These are phyloP conservation scores for Leptocoma aspasia DNA, from an alignment of 2,113 vertebrate genomes.

Conservation along the genomic window DNA sequence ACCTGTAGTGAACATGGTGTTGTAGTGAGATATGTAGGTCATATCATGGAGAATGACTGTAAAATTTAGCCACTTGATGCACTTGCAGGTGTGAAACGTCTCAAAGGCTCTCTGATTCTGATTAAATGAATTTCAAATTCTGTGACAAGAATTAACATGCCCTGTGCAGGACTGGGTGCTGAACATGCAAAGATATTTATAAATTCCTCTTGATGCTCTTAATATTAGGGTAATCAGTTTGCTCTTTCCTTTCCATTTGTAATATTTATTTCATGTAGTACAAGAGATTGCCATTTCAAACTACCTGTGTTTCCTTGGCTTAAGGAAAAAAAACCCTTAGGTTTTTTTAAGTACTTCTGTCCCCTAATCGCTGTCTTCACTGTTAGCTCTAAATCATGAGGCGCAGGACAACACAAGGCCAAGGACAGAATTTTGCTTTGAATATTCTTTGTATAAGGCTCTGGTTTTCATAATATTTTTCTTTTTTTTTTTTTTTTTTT, in stretches of 20 bases:
- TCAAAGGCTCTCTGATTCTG: conserved; percentile 26
- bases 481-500: background rate
- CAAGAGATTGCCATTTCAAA: background rate
- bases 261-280: background rate
- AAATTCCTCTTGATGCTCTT: conserved; percentile 41
- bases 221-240: conserved; percentile 43
- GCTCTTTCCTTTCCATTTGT: conserved; percentile 4
- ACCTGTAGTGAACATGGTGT: background rate
- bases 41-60: background rate
- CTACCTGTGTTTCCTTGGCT: background rate
- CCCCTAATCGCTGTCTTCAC: background rate
- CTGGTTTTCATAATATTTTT: rapidly evolving
- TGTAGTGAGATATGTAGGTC: conserved; percentile 8
- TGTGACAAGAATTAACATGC: conserved; percentile 35
- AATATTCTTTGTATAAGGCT: background rate
- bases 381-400: background rate
- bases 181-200: background rate
- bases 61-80: conserved; percentile 20
- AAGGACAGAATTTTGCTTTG: background rate
- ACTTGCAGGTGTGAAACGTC: conserved; percentile 47
- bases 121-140: conserved; percentile 25
- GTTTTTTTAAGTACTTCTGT: background rate
- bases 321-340: background rate
- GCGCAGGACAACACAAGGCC: background rate
- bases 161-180: background rate